A percentile compares a stretch with the other conserved stretches of the same genome.
These are phyloP conservation scores for Cyrtorhinus lividipennis DNA, from an alignment of 1,140 invertebrate species.

Conservation along the genomic window DNA sequence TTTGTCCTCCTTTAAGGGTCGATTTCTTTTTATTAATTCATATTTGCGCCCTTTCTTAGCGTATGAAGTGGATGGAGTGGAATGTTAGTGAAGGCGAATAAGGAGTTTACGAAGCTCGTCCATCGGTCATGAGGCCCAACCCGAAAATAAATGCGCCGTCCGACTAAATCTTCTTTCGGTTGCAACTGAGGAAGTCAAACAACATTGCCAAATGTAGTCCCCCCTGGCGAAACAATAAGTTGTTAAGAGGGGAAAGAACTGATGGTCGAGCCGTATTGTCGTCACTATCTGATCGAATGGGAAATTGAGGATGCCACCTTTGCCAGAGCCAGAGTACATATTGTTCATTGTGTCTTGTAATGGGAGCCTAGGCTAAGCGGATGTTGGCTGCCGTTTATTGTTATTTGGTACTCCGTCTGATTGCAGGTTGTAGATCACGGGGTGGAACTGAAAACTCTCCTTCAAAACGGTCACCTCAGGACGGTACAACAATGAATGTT, in stretches of 20 bases:
- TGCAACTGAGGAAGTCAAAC: background rate
- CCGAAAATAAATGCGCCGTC: too few species aligned
- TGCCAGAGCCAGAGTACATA: background rate
- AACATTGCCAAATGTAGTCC: background rate
- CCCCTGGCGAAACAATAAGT: constrained; percentile 6
- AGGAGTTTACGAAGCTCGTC: too few species aligned
- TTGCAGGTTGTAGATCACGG: background rate
- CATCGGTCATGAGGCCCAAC: too few species aligned
- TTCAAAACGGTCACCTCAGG: too few species aligned
- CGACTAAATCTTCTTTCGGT: too few species aligned
- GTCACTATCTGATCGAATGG: constrained; percentile 5
- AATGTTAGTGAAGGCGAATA: too few species aligned
- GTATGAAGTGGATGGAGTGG: background rate
- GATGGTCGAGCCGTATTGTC: constrained; percentile 1
- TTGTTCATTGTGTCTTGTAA: constrained; percentile 8
- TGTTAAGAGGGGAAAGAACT: background rate
- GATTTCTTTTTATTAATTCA: background rate
- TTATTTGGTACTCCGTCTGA: background rate
- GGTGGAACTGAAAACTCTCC: too few species aligned
- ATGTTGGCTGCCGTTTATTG: background rate
- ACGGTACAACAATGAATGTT: too few species aligned
- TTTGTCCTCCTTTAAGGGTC: too few species aligned
- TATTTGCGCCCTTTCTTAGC: too few species aligned
- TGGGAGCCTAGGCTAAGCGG: background rate
- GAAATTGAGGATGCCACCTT: constrained; percentile 8